These are phyloP conservation scores for Orestias chungarensis DNA, from an alignment of 2,797 vertebrate genomes.

Conservation along the genomic window DNA sequence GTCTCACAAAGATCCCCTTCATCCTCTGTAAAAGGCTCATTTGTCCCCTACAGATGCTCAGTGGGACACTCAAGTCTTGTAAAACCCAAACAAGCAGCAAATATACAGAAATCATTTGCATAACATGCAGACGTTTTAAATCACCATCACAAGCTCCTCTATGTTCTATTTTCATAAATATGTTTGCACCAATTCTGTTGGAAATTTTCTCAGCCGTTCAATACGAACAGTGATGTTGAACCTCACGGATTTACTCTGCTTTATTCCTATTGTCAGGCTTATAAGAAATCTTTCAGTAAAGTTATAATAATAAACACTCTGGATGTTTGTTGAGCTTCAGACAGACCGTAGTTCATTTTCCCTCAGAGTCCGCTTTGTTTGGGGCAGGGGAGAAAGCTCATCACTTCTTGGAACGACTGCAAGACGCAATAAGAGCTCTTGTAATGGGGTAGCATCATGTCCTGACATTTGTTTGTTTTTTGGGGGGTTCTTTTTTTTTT, in stretches of 20 bases:
- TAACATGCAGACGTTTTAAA: background rate
- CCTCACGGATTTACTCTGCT: background rate
- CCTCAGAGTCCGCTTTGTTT: background rate
- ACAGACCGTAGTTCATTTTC: background rate
- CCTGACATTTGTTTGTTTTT: no score
- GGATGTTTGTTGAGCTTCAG: background rate
- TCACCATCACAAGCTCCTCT: slow-evolving; percentile 8
- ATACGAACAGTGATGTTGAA: background rate
- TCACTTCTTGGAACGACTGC: background rate
- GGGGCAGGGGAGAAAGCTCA: background rate
- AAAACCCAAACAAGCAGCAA: slow-evolving; percentile 56
- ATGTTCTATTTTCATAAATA: background rate
- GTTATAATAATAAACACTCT: background rate
- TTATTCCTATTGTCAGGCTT: background rate
- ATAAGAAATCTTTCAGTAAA: background rate
- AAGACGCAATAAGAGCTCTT: background rate
- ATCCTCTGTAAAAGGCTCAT: slow-evolving; percentile 66
- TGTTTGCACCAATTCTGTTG: background rate
- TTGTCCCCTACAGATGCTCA: slow-evolving; percentile 67
- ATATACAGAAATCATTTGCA: slow-evolving; percentile 50
- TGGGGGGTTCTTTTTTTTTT: no score
- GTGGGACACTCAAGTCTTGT: slow-evolving; percentile 63
- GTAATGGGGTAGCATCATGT: background rate
- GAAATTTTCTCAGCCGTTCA: background rate
- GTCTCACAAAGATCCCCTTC: slow-evolving; percentile 74